phyloP scores from a whole-genome alignment of 2,113 vertebrate species.

The human (Homo sapiens) region GRCh38 chr3:46676501-46677000 shows the following conservation, averaged over 20 bases:
- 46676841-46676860: constrained; percentile 80
- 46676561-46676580: neutral
- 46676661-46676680: constrained; percentile 64
- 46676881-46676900: constrained; percentile 79
- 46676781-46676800: neutral
- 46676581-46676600: no score
- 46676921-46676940: constrained; percentile 82
- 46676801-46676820: neutral
- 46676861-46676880: constrained; percentile 81
- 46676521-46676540: neutral
- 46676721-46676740: constrained; percentile 68
- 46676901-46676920: constrained; percentile 83
- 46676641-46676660: constrained; percentile 81
- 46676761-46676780: neutral
- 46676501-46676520: neutral
- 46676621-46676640: constrained; percentile 26
- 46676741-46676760: neutral
- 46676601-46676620: neutral
- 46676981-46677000: constrained; percentile 84
- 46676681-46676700: constrained; percentile 78
- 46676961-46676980: constrained; percentile 83
- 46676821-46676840: fast-evolving
- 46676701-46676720: constrained; percentile 63
- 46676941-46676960: constrained; percentile 78
- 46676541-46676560: neutral